A percentile compares a stretch with the other conserved stretches of the same genome.
Conservation (phyloP, 2,888 invertebrate species). For the Cyrtodaria siliqua region DNA sequence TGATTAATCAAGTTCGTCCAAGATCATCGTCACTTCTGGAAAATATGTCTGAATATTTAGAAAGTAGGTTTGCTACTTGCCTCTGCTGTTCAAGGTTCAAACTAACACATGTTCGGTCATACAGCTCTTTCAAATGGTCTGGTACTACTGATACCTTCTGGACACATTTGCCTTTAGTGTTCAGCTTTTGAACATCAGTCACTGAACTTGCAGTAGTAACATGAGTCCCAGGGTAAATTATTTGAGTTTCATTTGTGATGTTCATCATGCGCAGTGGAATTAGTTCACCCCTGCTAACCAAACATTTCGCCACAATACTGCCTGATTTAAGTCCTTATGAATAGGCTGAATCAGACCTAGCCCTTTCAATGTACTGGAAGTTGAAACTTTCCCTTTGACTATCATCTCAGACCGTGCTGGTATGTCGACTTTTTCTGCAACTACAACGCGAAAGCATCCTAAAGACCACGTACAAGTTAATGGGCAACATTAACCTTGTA, state of each 20-base stretch:
- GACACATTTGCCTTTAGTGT: neutral
- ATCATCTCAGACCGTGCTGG: conserved; percentile 26
- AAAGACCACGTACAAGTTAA: neutral
- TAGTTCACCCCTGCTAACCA: conserved; percentile 34
- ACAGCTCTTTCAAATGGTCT: conserved; percentile 24
- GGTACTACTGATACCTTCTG: neutral
- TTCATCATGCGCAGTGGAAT: conserved; percentile 54
- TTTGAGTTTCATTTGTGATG: conserved; percentile 34
- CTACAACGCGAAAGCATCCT: conserved; percentile 26
- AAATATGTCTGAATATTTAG: conserved; percentile 31
- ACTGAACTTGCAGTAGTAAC: conserved; percentile 22
- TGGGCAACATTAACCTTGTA: neutral
- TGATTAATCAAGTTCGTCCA: conserved; percentile 41
- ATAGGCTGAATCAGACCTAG: conserved; percentile 35
- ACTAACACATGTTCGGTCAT: neutral
- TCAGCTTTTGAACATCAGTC: neutral
- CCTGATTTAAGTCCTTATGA: conserved; percentile 6
- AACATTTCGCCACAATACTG: conserved; percentile 38
- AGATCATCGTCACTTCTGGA: conserved; percentile 23
- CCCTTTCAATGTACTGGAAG: neutral
- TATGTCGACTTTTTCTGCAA: conserved; percentile 10
- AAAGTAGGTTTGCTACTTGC: conserved; percentile 19
- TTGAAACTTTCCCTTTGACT: conserved; percentile 9
- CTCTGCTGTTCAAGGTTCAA: neutral
- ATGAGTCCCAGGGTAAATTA: conserved; percentile 42